Evolutionary conservation across 1,140 invertebrate species (phyloP).

Genomic region (Colletes gigas): DNA sequence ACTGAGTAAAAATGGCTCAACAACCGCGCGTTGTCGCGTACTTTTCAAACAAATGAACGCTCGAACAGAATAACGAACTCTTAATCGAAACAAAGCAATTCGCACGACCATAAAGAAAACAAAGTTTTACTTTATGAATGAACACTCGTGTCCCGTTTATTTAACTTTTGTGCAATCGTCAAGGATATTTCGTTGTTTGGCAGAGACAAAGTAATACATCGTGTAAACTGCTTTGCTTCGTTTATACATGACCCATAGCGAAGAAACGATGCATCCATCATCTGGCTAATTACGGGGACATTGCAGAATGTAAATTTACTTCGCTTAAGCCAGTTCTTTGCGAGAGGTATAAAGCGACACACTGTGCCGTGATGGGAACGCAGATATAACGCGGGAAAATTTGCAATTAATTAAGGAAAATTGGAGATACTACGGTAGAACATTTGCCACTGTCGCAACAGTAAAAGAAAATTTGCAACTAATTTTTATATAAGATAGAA

Average conservation of each 20-base stretch:
- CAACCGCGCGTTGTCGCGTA: too few species aligned
- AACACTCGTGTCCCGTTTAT: too few species aligned
- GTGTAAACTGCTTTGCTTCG: neutral
- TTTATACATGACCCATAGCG: too few species aligned
- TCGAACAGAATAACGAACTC: neutral
- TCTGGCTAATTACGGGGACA: neutral
- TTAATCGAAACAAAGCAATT: neutral
- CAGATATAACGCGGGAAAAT: too few species aligned
- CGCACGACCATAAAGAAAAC: neutral
- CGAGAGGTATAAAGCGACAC: too few species aligned
- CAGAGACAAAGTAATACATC: neutral
- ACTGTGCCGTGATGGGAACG: too few species aligned
- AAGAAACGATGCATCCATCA: neutral
- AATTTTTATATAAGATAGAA: too few species aligned
- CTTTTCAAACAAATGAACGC: neutral
- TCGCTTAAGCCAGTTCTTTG: neutral
- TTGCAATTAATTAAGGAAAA: too few species aligned
- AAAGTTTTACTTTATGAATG: neutral
- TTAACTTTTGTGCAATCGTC: neutral
- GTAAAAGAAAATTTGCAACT: too few species aligned
- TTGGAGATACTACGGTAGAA: too few species aligned
- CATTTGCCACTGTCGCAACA: too few species aligned
- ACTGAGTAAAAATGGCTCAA: too few species aligned
- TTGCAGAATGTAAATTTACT: slow-evolving; percentile 7
- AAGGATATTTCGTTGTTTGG: neutral